Conservation (phyloP, 2,888 invertebrate species). For the Ophioninae sp. region DNA sequence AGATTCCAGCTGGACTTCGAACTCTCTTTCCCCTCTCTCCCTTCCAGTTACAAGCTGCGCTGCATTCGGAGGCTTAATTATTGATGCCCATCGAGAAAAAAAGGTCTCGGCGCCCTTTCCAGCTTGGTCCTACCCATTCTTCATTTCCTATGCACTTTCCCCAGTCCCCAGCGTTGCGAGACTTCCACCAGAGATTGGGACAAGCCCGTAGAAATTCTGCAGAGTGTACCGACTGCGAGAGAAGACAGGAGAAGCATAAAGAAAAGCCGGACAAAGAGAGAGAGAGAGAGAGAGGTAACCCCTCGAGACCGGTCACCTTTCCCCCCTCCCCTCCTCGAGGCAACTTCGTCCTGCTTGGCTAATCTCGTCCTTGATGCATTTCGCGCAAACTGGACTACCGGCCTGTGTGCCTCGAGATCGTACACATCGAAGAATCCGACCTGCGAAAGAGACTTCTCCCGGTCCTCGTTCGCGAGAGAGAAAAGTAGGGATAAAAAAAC, state of each 20-base stretch:
- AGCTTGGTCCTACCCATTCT: conserved; percentile 33
- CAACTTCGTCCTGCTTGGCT: neutral
- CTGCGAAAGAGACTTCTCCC: neutral
- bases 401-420: neutral
- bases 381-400: neutral
- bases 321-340: neutral
- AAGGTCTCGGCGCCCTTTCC: conserved; percentile 77
- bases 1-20: conserved; percentile 32
- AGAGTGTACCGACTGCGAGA: neutral
- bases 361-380: neutral
- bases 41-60: conserved; percentile 44
- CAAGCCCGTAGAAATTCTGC: neutral
- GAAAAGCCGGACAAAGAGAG: neutral
- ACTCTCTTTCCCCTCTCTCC: conserved; percentile 60
- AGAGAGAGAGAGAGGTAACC: conserved; percentile 3
- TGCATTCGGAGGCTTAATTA: conserved; percentile 77
- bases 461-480: neutral
- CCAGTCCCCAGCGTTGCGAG: conserved; percentile 13
- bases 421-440: neutral
- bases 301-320: neutral
- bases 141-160: conserved; percentile 28
- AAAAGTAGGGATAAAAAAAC: conserved; percentile 2
- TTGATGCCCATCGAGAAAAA: conserved; percentile 71
- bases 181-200: neutral
- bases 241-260: too few species aligned